phyloP scores from a whole-genome alignment of 2,888 invertebrate genomes.

The Lysandra coridon region DNA sequence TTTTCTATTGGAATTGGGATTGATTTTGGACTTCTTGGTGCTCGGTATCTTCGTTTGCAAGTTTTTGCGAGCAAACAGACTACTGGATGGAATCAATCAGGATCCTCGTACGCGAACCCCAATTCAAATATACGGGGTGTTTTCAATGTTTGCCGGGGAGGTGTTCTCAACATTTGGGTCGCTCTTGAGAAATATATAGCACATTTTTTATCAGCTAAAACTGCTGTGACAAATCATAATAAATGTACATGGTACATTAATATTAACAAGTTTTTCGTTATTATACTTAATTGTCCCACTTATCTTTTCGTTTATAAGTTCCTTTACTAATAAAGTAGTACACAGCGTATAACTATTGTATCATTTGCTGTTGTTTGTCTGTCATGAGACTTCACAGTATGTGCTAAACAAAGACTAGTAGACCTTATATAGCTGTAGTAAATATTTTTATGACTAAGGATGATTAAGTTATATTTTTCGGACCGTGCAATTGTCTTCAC shows the following conservation, averaged over 20 bases:
- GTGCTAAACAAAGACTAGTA: too few species aligned
- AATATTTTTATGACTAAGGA: too few species aligned
- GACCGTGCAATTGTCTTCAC: background rate
- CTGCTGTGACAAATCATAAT: too few species aligned
- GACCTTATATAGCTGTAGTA: too few species aligned
- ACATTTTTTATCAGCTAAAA: background rate
- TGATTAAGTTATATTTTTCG: background rate
- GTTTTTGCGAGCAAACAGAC: constrained; percentile 40
- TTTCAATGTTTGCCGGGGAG: constrained; percentile 58
- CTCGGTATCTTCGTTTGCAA: constrained; percentile 30
- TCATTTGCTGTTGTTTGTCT: too few species aligned
- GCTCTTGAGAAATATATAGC: background rate
- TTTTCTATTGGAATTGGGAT: constrained; percentile 18
- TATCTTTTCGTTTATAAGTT: background rate
- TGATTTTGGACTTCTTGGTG: constrained; percentile 20
- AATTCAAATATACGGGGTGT: constrained; percentile 60
- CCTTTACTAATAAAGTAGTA: background rate
- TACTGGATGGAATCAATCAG: constrained; percentile 66
- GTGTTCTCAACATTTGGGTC: constrained; percentile 7
- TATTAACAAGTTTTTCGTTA: too few species aligned
- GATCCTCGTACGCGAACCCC: constrained; percentile 61
- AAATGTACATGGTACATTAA: too few species aligned
- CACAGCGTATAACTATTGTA: too few species aligned
- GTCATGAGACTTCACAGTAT: too few species aligned
- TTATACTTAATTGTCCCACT: too few species aligned